phyloP scores from a whole-genome alignment of 2,888 invertebrate species.

The Himalopsyche tibetana region DNA sequence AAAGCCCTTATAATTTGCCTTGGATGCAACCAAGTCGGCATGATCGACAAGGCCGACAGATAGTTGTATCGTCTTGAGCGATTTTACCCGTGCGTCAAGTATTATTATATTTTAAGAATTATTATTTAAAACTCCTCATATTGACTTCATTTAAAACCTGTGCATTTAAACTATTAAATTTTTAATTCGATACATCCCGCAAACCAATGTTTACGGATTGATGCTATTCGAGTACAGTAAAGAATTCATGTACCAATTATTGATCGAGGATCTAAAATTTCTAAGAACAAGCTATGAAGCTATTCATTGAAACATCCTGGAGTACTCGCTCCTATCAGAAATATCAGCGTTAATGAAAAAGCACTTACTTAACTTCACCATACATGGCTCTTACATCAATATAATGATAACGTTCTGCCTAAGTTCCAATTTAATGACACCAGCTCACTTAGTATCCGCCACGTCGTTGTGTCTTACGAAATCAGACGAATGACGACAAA shows the following conservation, averaged over 20 bases:
- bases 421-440: conserved; percentile 19
- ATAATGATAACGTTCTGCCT: conserved; percentile 4
- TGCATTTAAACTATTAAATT: too few relatives aligned
- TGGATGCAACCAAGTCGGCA: too few relatives aligned
- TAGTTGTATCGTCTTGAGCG: too few relatives aligned
- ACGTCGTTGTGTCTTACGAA: conserved; percentile 19
- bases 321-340: conserved; percentile 4
- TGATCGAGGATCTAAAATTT: conserved; percentile 17
- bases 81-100: too few relatives aligned
- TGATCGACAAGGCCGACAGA: too few relatives aligned
- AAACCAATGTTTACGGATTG: not conserved
- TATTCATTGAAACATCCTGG: not conserved
- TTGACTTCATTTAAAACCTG: too few relatives aligned
- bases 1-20: too few relatives aligned
- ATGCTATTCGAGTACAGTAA: not conserved
- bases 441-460: conserved; percentile 6
- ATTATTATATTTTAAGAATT: too few relatives aligned
- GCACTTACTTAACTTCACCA: not conserved
- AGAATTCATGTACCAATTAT: conserved; percentile 3
- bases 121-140: too few relatives aligned
- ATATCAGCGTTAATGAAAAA: conserved; percentile 31
- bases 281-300: conserved; percentile 10
- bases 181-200: not conserved
- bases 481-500: not conserved
- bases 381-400: not conserved